A percentile compares a stretch with the other conserved stretches of the same genome.
Conservation (phyloP, 2,113 vertebrate species). For the Panthera tigris region DNA sequence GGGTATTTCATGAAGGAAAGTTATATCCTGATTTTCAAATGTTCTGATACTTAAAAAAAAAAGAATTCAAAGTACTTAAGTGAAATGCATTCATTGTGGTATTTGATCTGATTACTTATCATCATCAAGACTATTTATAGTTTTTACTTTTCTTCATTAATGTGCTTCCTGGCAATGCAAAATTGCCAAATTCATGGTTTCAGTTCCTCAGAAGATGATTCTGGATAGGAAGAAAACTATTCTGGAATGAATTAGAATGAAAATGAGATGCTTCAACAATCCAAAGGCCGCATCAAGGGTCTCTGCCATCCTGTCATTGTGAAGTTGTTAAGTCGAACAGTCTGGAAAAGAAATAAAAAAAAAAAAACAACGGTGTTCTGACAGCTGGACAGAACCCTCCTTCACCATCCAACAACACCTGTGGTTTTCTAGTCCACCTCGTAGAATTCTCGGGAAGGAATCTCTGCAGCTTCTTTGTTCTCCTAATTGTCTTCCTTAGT, state of each 20-base stretch:
- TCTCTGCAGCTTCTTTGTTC: background rate
- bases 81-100: background rate
- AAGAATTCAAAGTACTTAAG: background rate
- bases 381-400: background rate
- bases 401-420: rapidly evolving
- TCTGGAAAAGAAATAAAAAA: background rate
- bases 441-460: background rate
- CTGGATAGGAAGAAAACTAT: background rate
- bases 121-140: background rate
- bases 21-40: conserved; percentile 53
- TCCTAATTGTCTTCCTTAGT: background rate
- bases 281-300: background rate
- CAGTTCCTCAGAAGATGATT: background rate
- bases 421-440: background rate
- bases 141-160: background rate
- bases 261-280: background rate
- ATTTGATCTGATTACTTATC: background rate
- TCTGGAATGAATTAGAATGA: background rate
- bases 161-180: background rate
- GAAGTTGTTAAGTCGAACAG: background rate
- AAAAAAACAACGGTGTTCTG: rapidly evolving
- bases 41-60: background rate
- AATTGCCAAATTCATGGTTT: background rate
- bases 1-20: background rate
- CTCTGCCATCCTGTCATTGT: background rate